phyloP scores from a whole-genome alignment of 2,113 vertebrate species.

The Psettodes erumei region DNA sequence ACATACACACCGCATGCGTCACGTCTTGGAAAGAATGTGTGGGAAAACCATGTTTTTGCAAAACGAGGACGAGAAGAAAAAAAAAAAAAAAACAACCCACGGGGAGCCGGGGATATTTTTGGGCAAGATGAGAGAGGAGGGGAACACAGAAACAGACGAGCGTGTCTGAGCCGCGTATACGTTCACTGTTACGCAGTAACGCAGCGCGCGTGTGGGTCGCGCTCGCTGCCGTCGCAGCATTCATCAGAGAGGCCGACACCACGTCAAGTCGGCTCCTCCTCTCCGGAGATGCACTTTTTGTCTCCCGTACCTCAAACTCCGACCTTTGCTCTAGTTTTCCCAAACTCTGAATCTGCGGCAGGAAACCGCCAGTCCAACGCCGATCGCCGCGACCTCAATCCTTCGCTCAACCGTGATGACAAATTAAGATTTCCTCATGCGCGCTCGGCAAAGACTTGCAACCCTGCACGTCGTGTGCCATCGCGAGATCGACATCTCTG shows the following conservation, averaged over 20 bases:
- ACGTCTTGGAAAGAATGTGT: constrained; percentile 78
- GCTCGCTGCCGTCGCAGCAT: constrained; percentile 6
- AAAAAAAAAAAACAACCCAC: constrained; percentile 4
- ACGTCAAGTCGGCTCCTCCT: no score
- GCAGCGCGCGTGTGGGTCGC: not conserved
- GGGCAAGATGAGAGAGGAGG: constrained; percentile 45
- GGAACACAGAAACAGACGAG: constrained; percentile 17
- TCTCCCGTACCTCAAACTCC: not conserved
- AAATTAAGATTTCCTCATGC: no score
- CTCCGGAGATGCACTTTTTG: not conserved
- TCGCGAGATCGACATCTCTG: no score
- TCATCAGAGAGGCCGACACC: not conserved
- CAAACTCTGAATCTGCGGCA: no score
- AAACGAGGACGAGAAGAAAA: constrained; percentile 13
- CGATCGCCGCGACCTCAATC: no score
- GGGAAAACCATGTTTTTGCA: constrained; percentile 74
- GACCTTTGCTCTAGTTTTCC: no score
- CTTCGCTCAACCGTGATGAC: not conserved
- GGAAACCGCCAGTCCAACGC: no score
- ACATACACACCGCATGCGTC: constrained; percentile 72
- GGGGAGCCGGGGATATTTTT: constrained; percentile 53
- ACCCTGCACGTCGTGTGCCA: no score
- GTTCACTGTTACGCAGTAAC: not conserved
- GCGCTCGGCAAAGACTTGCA: no score
- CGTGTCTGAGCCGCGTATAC: not conserved